Conservation (phyloP, 2,797 vertebrate genomes). For the Pantherophis alleghaniensis region DNA sequence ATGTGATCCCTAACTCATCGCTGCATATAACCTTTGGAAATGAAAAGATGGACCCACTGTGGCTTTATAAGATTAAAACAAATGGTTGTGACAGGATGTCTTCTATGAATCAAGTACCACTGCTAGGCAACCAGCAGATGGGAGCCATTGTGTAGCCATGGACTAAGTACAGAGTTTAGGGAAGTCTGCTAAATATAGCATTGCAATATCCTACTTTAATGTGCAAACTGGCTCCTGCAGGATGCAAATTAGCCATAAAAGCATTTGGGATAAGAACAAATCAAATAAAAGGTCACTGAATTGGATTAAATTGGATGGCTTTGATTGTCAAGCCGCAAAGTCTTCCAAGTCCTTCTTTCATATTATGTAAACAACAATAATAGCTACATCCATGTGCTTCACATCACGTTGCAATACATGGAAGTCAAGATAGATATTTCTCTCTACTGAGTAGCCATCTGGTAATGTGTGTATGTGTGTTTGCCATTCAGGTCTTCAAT, state of each 20-base stretch:
- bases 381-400: neutral
- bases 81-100: neutral
- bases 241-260: conserved; percentile 43
- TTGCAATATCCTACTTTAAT: neutral
- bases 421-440: neutral
- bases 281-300: conserved; percentile 33
- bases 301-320: neutral
- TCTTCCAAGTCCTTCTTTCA: neutral
- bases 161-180: neutral
- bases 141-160: neutral
- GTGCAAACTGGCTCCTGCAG: conserved; percentile 16
- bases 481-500: neutral
- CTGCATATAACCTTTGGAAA: neutral
- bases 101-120: neutral
- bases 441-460: neutral
- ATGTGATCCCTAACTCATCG: neutral
- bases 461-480: neutral
- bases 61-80: neutral
- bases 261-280: conserved; percentile 43
- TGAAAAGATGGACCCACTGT: neutral
- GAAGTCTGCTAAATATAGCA: neutral
- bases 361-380: neutral
- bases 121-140: neutral
- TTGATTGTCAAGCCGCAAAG: neutral
- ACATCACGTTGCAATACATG: neutral